Base-by-base conservation (phyloP, 2,888 invertebrate genomes). In the Heliconius cydno region DNA sequence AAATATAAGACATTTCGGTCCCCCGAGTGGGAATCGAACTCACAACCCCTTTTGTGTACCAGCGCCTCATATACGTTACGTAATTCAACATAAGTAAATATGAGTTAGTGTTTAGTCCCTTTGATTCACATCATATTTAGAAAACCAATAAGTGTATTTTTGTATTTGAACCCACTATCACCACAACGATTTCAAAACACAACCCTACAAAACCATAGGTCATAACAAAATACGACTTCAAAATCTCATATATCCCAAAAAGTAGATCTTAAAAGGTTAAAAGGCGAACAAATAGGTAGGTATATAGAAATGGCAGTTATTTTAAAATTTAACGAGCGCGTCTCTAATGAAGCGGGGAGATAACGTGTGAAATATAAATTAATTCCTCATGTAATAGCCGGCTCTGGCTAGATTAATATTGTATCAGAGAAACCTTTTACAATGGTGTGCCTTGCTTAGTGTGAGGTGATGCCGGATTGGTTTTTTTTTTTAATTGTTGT, bases 341-440 rank as follows among this genome's bases (percentile, higher is more conserved):
- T 67, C 78, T 79, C 80, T 83, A 85, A 85, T 84, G 83, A 83
- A 84, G 81, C 80, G 78, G 82, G 70, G 82, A 83, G 84, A 84
- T 84, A 81, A 84, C 83, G 82, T 83, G 84, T 81, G 85, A 84
- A 84, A 85, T 88, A 88, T 91, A 91, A 90, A 90, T 92, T 90
- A 91, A 91, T 91, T 90, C 88, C 87, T 84, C 87, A 86, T 89
- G 86, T 90, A 87, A 90, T 86, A 88, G 87, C 87, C 74, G 83
- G 85, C 85, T 86, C 87, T 85, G 84, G 85, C 81, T 86, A 89
- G 90, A 90, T 91, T 91, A 90, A 92, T 92, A 89, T 88, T 90
- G 88, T 91, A 92, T 91, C 89, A 89, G 88, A 82, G 84, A 91
- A 92, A 89, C 90, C 92, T 92, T 92, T 92, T 91, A 92, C 83